Base-by-base conservation (phyloP, 2,888 invertebrate genomes). In the Tenthredo mesomela region DNA sequence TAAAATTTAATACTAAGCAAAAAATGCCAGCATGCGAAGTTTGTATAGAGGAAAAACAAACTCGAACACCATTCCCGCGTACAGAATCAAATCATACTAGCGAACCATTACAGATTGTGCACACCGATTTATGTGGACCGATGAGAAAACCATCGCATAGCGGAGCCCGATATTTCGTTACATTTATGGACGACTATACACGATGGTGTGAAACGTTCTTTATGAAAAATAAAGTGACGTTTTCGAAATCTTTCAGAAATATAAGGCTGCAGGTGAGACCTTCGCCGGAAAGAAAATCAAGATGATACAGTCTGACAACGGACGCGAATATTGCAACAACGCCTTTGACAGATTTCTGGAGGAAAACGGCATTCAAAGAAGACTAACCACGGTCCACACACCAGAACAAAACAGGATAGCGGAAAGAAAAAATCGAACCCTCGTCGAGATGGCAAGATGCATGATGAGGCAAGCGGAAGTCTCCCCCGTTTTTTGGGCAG, bases 341-440 rank as follows among this genome's bases (percentile, higher is more conserved):
- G 84, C 86, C 21, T 87, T 90, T 18, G 85, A 87, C 5, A 37
- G 78, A 0, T 89, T 85, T 78, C 80, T 89, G 33, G 77, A 82
- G 29, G 47, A 85, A 54, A 65, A 86, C 10, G 90, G 89, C n/a
- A 92, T 91, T 0, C 67, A 71, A 3, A 87, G 89, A 40, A 86
- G 89, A 54, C 70, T 87, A 0, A 88, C 90, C 4, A 86, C 87
- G 2, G 86, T 90, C 0, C 86, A 89, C 61, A 90, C 87, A 1
- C 90, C 89, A 0, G 87, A 90, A 83, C 88, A 89, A 54, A 92
- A 91, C 86, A 90, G 89, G 0, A 50, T 87, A 5, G 88, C 91
- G 1, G 91, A 92, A 75, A 70, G 90, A 10, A 87, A 89, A 82
- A 90, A 90, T 37, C 78, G 88, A 0, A 90, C 89, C 1, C 77